A percentile compares a stretch with the other conserved stretches of the same genome.
Evolutionary conservation across 2,888 invertebrate species (phyloP).

Genomic region (Hypolimnas misippus): DNA sequence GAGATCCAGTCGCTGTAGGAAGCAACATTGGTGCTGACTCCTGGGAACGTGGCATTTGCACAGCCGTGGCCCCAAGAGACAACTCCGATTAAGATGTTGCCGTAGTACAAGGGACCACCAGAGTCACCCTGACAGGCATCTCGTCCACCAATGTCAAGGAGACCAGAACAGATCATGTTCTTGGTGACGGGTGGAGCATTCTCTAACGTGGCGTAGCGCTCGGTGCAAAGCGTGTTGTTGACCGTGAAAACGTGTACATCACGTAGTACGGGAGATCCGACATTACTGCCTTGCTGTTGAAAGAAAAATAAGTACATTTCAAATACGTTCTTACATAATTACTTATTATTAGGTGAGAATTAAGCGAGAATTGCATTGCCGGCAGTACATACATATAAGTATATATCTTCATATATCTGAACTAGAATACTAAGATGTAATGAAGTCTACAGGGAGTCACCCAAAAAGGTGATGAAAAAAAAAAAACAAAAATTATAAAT

Average conservation of each 20-base stretch:
- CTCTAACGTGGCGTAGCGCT: constrained; percentile 48
- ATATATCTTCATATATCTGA: too few relatives aligned
- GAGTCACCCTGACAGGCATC: constrained; percentile 75
- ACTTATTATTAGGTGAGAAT: too few relatives aligned
- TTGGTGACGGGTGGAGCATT: constrained; percentile 47
- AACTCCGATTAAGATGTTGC: constrained; percentile 66
- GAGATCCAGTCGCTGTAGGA: constrained; percentile 60
- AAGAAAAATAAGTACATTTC: neutral
- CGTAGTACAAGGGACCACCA: constrained; percentile 75
- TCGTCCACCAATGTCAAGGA: constrained; percentile 53
- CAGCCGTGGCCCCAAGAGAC: constrained; percentile 79
- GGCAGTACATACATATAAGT: too few relatives aligned
- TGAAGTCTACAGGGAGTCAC: too few relatives aligned
- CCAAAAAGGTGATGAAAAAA: too few relatives aligned
- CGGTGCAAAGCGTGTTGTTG: constrained; percentile 51
- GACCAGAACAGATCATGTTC: constrained; percentile 69
- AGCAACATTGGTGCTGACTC: constrained; percentile 71
- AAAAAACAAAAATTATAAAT: too few relatives aligned
- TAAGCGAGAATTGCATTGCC: too few relatives aligned
- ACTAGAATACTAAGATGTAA: too few relatives aligned
- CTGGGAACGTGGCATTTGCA: constrained; percentile 70
- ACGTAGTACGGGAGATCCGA: constrained; percentile 48
- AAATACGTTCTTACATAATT: neutral
- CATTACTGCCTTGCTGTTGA: constrained; percentile 47
- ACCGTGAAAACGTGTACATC: constrained; percentile 56